Evolutionary conservation across 2,888 invertebrate genomes (phyloP), one percentile per base, ranked within the genome.

Genomic region (Halocaridina rubra): DNA sequence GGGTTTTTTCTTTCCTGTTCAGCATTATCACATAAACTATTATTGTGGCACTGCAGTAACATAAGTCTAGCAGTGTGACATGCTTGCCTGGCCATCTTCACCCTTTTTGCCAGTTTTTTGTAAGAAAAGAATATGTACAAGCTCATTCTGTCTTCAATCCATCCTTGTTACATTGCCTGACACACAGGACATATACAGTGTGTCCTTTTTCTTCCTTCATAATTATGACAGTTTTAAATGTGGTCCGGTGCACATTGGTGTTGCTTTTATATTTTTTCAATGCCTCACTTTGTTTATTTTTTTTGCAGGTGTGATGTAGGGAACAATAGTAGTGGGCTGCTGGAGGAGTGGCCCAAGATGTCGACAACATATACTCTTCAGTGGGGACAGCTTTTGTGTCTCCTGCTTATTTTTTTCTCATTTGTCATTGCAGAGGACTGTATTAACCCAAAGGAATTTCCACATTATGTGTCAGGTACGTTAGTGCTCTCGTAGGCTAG

Each of bases 281-380:
- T 67, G 27, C 2, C 13, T 2, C 64, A 33, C 5, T 24, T 1
- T 30, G 19, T 13, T 29, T 8, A 30, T 22, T 53, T 13, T 46
- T 22, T 39, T 61, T 57, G 10, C 72, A 82, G 82, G 78, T 82
- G 82, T 82, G 82, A 82, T 82, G 82, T 82, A 82, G 82, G 61
- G 33, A 71, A 71, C 19, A 30, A 46, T 59, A 57, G 69, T 71
- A n/a, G 24, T 27, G 76, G n/a, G 81, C 69, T 78, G 77, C 59
- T 71, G 82, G 32, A 32, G 1, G 13, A 59, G 78, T 53, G 33
- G 78, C 57, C 77, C n/a, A 78, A 57, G 82, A 82, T 82, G 82
- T 33, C 32, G 33, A 46, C 74, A n/a, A 10, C 79, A 61, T 19
- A 24, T 22, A 19, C 64, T 0, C 67, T 57, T 33, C 22, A 16